phyloP scores from a whole-genome alignment of 2,888 invertebrate genomes.

The Meteorus colon region DNA sequence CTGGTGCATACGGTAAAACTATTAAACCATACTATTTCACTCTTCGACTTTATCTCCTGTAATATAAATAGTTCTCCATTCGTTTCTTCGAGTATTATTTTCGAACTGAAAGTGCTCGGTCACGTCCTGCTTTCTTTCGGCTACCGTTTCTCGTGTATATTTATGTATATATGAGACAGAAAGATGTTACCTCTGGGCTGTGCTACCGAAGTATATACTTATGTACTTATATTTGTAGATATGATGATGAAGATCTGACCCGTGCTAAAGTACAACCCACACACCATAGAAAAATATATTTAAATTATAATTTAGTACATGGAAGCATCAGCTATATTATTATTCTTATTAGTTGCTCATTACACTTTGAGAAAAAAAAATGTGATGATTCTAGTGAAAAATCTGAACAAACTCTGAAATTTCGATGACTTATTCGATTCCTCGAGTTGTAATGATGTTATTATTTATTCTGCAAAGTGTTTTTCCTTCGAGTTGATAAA shows the following conservation, averaged over 20 bases:
- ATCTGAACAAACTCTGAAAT: too few species aligned
- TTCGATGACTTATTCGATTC: too few species aligned
- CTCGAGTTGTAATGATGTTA: too few species aligned
- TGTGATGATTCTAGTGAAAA: too few species aligned
- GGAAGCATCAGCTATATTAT: constrained; percentile 39
- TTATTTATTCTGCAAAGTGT: too few species aligned
- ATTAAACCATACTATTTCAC: constrained; percentile 39
- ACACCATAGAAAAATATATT: background rate
- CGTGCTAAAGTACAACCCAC: constrained; percentile 25
- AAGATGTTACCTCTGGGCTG: constrained; percentile 30
- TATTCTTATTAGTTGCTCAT: constrained; percentile 32
- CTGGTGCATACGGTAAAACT: background rate
- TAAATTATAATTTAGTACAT: constrained; percentile 15
- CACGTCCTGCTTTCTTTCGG: constrained; percentile 59
- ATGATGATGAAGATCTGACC: constrained; percentile 34
- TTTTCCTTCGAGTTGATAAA: too few species aligned
- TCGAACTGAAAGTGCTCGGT: constrained; percentile 59
- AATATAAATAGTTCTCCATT: constrained; percentile 19
- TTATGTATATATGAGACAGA: constrained; percentile 7
- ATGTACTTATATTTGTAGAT: constrained; percentile 49
- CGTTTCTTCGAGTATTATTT: constrained; percentile 49
- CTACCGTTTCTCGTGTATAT: constrained; percentile 34
- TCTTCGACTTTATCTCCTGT: constrained; percentile 38
- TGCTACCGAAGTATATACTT: constrained; percentile 46
- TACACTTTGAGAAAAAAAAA: background rate